A percentile compares a stretch with the other conserved stretches of the same genome.
Evolutionary conservation across 2,113 vertebrate species (phyloP).

Genomic region (Trachemys scripta): DNA sequence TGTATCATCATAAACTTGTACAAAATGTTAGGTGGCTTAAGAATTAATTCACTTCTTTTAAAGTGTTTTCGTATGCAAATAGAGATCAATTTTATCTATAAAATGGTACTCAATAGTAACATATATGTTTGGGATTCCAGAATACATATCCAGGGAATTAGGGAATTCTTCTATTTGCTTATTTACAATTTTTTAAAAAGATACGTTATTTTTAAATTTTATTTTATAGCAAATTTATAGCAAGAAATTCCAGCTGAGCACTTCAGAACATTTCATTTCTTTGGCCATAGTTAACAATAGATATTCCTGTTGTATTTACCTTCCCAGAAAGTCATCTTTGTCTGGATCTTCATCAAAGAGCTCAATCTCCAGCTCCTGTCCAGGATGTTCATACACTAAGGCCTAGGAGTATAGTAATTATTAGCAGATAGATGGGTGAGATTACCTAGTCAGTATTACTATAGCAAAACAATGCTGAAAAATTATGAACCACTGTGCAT

Average conservation of each 20-base stretch:
- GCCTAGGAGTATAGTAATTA: constrained; percentile 76
- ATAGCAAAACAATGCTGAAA: neutral
- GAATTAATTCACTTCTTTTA: neutral
- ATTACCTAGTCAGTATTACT: neutral
- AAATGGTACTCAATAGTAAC: neutral
- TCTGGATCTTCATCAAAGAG: constrained; percentile 97
- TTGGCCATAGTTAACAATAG: neutral
- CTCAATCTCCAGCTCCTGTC: constrained; percentile 88
- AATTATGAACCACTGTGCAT: neutral
- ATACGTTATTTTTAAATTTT: neutral
- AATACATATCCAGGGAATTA: neutral
- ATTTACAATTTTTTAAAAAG: neutral
- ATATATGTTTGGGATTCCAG: neutral
- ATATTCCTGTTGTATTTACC: constrained; percentile 75
- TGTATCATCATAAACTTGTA: neutral
- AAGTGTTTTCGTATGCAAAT: neutral
- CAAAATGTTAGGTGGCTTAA: neutral
- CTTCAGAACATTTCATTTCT: neutral
- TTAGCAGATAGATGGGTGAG: neutral
- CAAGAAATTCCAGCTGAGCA: neutral
- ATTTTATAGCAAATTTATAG: neutral
- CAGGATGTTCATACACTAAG: constrained; percentile 86
- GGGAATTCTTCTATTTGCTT: neutral
- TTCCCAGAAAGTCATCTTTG: constrained; percentile 96
- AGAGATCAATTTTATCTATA: neutral